Evolutionary conservation across 1,140 invertebrate species (phyloP), one percentile per base, ranked within the genome.

Genomic region (Globodera rostochiensis): DNA sequence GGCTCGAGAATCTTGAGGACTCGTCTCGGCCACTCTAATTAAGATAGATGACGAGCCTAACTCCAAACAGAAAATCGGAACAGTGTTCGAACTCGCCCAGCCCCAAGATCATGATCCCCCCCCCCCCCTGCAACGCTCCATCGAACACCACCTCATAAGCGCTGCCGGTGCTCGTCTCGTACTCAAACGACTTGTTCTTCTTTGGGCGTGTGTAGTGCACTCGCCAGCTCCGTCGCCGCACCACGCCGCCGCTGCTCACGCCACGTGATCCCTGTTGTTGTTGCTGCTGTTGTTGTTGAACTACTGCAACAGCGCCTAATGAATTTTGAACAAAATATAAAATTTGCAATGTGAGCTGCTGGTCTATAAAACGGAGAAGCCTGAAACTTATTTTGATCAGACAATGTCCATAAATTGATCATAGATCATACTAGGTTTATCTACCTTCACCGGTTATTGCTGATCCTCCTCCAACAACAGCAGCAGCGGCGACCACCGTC

Each of bases 161-260:
- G 49, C 11, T 21, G 7, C 36, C 73, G 47, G 97, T 97, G 11
- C 13, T 66, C 21, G 97, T 97, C 91, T 85, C 85, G 47, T 77
- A 74, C 47, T 86, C 85, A 36, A 86, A 73, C 66, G 86, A 87
- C 64, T 86, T 86, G 49, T 87, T 86, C 47, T 78, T 78, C 0
- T 25, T 25, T 25, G 85, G 85, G 6, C 85, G 64, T n/a, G 78
- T 82, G 71, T 86, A 86, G 71, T 86, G 85, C 13, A 78, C 84
- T 46, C 85, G 71, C 82, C 82, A 86, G n/a, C 80, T 83, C 60
- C 85, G 79, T 64, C 84, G 25, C n/a, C 84, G 25, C 15, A 87
- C 84, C 13, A 85, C 84, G 0, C 84, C 85, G 66, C 57, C 19
- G 46, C 60, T 80, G 75, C 66, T 85, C 8, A 21, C 84, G 25